phyloP scores from a whole-genome alignment of 2,888 invertebrate species.

The Adelognathus sp. region DNA sequence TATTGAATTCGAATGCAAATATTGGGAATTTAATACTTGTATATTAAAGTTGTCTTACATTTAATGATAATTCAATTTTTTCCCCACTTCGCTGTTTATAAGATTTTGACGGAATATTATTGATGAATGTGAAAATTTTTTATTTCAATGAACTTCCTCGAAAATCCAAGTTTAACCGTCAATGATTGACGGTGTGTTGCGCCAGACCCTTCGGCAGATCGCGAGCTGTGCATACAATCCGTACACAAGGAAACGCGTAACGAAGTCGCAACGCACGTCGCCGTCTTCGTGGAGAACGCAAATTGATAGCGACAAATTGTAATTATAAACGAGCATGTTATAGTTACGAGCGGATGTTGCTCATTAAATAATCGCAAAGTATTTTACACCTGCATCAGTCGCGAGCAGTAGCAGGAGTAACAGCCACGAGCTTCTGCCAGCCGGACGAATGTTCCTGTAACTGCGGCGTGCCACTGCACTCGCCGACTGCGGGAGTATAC shows the following conservation, averaged over 20 bases:
- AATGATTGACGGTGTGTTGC: neutral
- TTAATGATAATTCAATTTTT: too few species aligned
- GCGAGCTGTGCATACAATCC: neutral
- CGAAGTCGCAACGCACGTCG: constrained; percentile 10
- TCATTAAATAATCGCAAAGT: constrained; percentile 23
- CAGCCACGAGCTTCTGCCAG: neutral
- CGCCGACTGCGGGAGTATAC: neutral
- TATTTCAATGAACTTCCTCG: too few species aligned
- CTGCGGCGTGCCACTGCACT: constrained; percentile 3
- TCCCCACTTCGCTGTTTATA: too few species aligned
- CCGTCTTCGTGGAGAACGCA: neutral
- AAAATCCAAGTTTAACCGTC: too few species aligned
- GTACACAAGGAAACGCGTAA: neutral
- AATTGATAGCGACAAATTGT: constrained; percentile 42
- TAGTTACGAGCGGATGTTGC: constrained; percentile 26
- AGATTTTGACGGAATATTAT: too few species aligned
- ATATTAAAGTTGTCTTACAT: too few species aligned
- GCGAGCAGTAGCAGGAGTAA: neutral
- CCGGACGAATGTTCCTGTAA: constrained; percentile 12
- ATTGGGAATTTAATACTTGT: too few species aligned
- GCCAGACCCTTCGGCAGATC: neutral
- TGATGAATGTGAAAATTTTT: too few species aligned
- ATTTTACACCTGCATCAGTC: constrained; percentile 22
- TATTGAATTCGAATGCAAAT: too few species aligned
- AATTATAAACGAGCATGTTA: constrained; percentile 22